Conservation (phyloP, 1,140 invertebrate species). For the Drosophila insularis region DNA sequence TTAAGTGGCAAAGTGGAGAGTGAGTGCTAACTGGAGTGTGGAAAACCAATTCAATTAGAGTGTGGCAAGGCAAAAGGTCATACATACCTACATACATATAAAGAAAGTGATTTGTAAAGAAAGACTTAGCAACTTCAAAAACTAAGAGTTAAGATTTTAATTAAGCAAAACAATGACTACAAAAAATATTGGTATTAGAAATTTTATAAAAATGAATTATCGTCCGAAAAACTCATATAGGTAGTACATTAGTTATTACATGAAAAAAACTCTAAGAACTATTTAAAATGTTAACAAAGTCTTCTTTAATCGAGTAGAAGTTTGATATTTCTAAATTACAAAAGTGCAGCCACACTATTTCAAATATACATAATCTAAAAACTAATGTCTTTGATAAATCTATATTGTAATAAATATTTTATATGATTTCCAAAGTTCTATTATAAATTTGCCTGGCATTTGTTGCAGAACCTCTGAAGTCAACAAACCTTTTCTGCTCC, state of each 20-base stretch:
- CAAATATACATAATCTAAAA: too few species aligned
- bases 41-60: constrained; percentile 19
- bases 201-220: too few species aligned
- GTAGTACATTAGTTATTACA: too few species aligned
- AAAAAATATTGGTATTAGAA: not conserved
- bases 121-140: not conserved
- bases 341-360: constrained; percentile 1
- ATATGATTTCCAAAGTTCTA: not conserved
- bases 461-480: not conserved
- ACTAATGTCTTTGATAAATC: too few species aligned
- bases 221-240: too few species aligned
- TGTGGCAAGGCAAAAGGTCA: constrained; percentile 1
- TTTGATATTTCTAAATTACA: not conserved
- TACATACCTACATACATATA: not conserved
- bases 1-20: constrained; percentile 1
- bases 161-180: not conserved
- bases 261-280: too few species aligned
- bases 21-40: constrained; percentile 1
- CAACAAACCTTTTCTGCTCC: not conserved
- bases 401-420: too few species aligned
- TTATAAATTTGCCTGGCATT: not conserved
- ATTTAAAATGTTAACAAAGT: too few species aligned
- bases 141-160: not conserved
- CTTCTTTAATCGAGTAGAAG: too few species aligned
- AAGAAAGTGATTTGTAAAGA: not conserved